Evolutionary conservation across 2,113 vertebrate genomes (phyloP).

Genomic region (Dunckerocampus dactyliophorus): DNA sequence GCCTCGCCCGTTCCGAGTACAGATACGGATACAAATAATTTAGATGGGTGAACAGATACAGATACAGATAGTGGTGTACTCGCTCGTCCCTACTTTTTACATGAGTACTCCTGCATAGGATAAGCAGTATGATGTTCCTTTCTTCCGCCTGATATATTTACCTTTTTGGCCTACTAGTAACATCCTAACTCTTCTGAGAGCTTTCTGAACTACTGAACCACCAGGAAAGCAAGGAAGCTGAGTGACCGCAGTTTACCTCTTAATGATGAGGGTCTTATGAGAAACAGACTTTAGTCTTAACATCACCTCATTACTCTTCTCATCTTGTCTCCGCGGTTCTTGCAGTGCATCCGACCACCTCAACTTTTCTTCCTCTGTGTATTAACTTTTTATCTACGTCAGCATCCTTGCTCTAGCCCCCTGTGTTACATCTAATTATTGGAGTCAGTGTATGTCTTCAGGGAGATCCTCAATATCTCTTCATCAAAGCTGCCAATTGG

Average conservation of each 20-base stretch:
- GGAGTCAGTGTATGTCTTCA: slow-evolving; percentile 44
- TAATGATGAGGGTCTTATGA: not conserved
- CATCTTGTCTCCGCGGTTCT: not conserved
- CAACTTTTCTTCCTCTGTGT: slow-evolving; percentile 28
- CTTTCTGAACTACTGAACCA: not conserved
- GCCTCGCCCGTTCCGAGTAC: no score
- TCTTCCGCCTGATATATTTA: not conserved
- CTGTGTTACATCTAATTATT: slow-evolving; percentile 63
- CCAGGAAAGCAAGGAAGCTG: not conserved
- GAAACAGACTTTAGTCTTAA: not conserved
- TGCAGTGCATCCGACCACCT: not conserved
- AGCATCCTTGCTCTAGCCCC: slow-evolving; percentile 34
- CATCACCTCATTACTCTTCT: slow-evolving; percentile 1
- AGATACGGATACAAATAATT: no score
- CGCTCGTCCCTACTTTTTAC: no score
- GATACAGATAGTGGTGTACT: no score
- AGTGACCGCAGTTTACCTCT: slow-evolving; percentile 2
- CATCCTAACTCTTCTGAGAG: not conserved
- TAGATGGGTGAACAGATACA: no score
- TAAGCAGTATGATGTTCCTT: not conserved
- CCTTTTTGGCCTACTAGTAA: not conserved
- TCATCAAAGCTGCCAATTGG: slow-evolving; percentile 70
- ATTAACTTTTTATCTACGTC: slow-evolving; percentile 56
- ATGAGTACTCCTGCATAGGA: not conserved
- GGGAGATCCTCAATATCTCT: slow-evolving; percentile 64